Base-by-base conservation (phyloP, 2,797 vertebrate genomes). In the Gobio occitaniae region DNA sequence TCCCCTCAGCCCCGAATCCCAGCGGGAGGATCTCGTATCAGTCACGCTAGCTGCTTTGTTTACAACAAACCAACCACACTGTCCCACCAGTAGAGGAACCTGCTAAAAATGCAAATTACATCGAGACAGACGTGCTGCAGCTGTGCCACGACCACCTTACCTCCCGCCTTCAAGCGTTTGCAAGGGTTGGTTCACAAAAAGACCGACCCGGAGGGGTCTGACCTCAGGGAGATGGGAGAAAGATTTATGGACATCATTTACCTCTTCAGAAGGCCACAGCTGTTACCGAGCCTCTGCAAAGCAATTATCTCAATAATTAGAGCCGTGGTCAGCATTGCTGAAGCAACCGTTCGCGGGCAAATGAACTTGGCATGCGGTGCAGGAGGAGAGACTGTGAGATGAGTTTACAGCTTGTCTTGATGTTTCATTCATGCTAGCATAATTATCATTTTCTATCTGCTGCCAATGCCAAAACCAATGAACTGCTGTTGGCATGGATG, bases 231-330 rank as follows among this genome's bases (percentile, higher is more conserved):
- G 77, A 69, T n/a, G 19, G 61, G 56, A 76, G 83, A 71, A 65
- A 86, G 91, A 93, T 92, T 94, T 92, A 92, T 93, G 90, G 90
- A 87, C 90, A 90, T 87, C 90, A 91, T 94, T 94, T 92, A 92
- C 89, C 89, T 92, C 88, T 91, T 92, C 88, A 87, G 91, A 89
- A 93, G 92, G 90, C 86, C 91, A 90, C 94, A 94, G 93, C 94
- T 93, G 93, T 93, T 92, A 90, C 88, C n/a, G 88, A 92, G 90
- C 86, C 79, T 83, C 86, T 89, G 89, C 88, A 54, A 90, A 91
- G 90, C 90, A 92, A 94, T 95, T 93, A 94, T 91, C 87, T 90
- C 88, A 84, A 89, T 92, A 91, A 93, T 92, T 92, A 91, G 89
- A 89, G 86, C 87, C 89, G 88, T 25, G 36, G 84, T 91, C 89